Evolutionary conservation across 1,140 invertebrate genomes (phyloP), one percentile per base, ranked within the genome.

Genomic region (Atta texana): DNA sequence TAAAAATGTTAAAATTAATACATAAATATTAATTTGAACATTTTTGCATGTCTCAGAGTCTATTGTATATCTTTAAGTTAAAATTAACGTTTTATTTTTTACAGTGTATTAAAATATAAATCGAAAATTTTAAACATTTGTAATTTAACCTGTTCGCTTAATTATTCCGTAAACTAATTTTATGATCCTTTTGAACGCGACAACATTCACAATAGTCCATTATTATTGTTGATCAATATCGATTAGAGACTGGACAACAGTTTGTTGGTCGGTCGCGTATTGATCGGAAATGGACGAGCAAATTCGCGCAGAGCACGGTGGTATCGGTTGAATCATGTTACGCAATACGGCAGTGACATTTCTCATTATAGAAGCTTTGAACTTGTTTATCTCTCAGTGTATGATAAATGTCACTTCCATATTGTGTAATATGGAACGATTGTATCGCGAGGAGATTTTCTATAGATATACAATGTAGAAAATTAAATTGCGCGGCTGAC

Each of bases 281-380:
- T 82, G 68, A 84, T 84, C 69, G 80, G 63, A 80, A 66, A 57
- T n/a, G 49, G 80, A 34, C 39, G 53, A 59, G 53, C 39, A 44
- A 84, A 75, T 84, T 74, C 57, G 39, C 18, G 31, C 31, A 24
- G 75, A 8, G 49, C 21, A 16, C 34, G 34, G 21, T 34, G 39
- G 31, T 16, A 51, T 75, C 69, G 39, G 39, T 82, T 74, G 80
- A 82, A 74, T 82, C 80, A 49, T 34, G 69, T 84, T 84, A 74
- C 69, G 80, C 80, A 84, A 84, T 61, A 61, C 53, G 55, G 69
- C 69, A 34, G 14, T 84, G 80, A 84, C 69, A 49, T 84, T 84
- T 75, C 80, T 84, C 80, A 84, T 84, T 74, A 84, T 34, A 24
- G 80, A 61, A 74, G 80, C 69, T 75, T 84, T 75, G 80, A 84